A percentile compares a stretch with the other conserved stretches of the same genome.
phyloP scores from a whole-genome alignment of 2,888 invertebrate genomes.

The Agrochola lota region DNA sequence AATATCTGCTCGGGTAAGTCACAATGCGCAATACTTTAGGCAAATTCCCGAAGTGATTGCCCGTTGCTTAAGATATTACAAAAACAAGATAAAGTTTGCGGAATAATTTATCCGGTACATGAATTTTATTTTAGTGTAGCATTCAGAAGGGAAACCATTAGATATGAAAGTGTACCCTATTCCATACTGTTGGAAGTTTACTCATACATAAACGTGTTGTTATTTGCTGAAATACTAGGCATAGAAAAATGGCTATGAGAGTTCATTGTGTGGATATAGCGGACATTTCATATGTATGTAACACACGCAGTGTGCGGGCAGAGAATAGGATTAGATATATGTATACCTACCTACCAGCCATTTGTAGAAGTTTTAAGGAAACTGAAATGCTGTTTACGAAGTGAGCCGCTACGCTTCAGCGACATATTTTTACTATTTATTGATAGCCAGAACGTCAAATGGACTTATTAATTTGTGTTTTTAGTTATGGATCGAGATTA shows the following conservation, averaged over 20 bases:
- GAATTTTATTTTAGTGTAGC: slow-evolving; percentile 48
- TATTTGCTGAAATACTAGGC: slow-evolving; percentile 45
- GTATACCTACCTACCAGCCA: slow-evolving; percentile 22
- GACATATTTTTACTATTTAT: slow-evolving; percentile 12
- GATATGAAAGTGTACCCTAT: slow-evolving; percentile 26
- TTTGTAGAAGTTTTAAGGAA: slow-evolving; percentile 54
- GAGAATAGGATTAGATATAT: slow-evolving; percentile 46
- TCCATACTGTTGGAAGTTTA: slow-evolving; percentile 39
- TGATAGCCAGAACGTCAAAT: too few relatives aligned
- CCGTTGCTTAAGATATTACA: slow-evolving; percentile 49
- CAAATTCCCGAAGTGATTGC: slow-evolving; percentile 50
- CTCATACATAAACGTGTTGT: slow-evolving; percentile 50
- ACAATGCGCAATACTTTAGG: slow-evolving; percentile 51
- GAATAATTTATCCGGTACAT: slow-evolving; percentile 60
- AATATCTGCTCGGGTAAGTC: slow-evolving; percentile 26
- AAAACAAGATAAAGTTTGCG: slow-evolving; percentile 49
- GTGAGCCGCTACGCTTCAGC: neutral
- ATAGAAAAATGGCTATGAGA: slow-evolving; percentile 36
- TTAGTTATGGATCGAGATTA: neutral
- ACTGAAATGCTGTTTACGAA: slow-evolving; percentile 61
- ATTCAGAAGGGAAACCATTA: slow-evolving; percentile 33
- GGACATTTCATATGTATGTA: slow-evolving; percentile 47
- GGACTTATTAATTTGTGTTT: too few relatives aligned
- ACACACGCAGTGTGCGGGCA: slow-evolving; percentile 12
- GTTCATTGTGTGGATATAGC: slow-evolving; percentile 41